phyloP scores from a whole-genome alignment of 2,888 invertebrate species.

The Limnephilus auricula region DNA sequence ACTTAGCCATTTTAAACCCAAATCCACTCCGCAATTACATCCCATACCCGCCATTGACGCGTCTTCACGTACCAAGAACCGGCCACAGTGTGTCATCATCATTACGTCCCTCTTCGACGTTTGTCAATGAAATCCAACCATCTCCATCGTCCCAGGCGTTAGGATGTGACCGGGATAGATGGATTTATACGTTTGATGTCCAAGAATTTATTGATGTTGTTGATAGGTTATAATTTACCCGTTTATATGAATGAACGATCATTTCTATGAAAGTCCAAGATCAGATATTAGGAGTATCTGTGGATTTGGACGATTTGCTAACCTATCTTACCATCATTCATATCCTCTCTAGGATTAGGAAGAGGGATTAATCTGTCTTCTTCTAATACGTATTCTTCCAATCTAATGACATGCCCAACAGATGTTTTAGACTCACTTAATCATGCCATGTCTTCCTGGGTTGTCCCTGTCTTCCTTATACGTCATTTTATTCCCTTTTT shows the following conservation, averaged over 20 bases:
- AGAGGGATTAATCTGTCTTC: too few species aligned
- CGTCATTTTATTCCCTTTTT: too few species aligned
- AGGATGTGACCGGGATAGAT: neutral
- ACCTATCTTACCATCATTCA: too few species aligned
- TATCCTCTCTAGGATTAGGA: too few species aligned
- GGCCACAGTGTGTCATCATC: neutral
- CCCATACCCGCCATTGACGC: constrained; percentile 16
- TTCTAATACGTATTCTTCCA: too few species aligned
- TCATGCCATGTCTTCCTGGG: too few species aligned
- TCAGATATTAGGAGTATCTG: neutral
- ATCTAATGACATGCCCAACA: too few species aligned
- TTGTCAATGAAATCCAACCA: constrained; percentile 26
- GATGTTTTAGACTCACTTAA: too few species aligned
- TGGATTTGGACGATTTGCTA: neutral
- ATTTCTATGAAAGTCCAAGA: neutral
- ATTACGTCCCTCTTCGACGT: constrained; percentile 5
- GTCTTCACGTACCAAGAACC: constrained; percentile 26
- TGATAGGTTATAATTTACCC: neutral
- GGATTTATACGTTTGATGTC: neutral
- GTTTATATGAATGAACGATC: neutral
- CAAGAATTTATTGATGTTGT: neutral
- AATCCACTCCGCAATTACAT: constrained; percentile 21
- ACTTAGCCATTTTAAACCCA: constrained; percentile 39
- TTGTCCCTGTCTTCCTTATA: too few species aligned
- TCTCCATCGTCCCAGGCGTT: neutral